These are phyloP conservation scores for Eupithecia subumbrata DNA, from an alignment of 2,888 invertebrate genomes.

Conservation along the genomic window DNA sequence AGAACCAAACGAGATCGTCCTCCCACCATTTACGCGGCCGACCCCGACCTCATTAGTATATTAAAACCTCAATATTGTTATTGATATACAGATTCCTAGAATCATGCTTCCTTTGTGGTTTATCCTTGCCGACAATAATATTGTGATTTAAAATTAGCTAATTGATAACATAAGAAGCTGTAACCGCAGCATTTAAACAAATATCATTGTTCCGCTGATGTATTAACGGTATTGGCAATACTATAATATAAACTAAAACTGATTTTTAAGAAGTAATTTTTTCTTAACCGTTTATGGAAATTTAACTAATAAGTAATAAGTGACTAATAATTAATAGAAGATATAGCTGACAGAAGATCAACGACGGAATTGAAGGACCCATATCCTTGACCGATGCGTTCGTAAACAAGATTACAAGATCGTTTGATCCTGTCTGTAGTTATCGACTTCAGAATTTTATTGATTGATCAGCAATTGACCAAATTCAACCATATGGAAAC, in stretches of 20 bases:
- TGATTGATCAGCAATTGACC: neutral
- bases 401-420: neutral
- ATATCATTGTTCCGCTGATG: slow-evolving; percentile 26
- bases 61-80: slow-evolving; percentile 20
- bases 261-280: neutral
- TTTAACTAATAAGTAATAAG: neutral
- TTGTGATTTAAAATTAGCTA: slow-evolving; percentile 30
- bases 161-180: slow-evolving; percentile 28
- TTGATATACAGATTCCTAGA: slow-evolving; percentile 56
- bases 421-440: neutral
- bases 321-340: neutral
- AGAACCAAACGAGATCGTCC: neutral
- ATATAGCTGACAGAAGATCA: neutral
- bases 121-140: slow-evolving; percentile 51
- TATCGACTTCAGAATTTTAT: neutral
- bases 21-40: neutral
- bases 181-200: slow-evolving; percentile 39
- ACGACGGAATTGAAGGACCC: neutral
- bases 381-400: neutral
- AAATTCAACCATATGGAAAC: neutral
- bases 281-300: neutral
- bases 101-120: slow-evolving; percentile 65
- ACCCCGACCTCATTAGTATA: neutral
- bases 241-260: slow-evolving; percentile 24
- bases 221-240: slow-evolving; percentile 26